A percentile compares a stretch with the other conserved stretches of the same genome.
Conservation (phyloP, 2,888 invertebrate genomes). For the Trichopria drosophilae region DNA sequence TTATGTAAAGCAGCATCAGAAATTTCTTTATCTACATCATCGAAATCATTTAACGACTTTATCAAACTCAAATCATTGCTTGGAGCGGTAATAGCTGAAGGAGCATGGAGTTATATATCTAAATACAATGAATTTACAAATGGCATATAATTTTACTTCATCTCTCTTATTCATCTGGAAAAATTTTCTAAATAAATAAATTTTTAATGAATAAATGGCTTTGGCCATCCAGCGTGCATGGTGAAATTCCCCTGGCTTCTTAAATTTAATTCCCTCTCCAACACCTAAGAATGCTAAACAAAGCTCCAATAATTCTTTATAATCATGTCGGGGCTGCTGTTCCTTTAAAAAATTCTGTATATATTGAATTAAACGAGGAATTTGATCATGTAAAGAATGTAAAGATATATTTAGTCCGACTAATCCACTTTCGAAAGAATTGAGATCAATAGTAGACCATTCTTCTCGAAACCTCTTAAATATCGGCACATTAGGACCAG, state of each 20-base stretch:
- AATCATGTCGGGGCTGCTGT: constrained; percentile 34
- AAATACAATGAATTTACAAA: constrained; percentile 34
- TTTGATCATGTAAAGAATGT: constrained; percentile 1
- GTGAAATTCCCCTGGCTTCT: constrained; percentile 36
- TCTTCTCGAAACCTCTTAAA: constrained; percentile 30
- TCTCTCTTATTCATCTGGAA: constrained; percentile 25
- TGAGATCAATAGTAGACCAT: constrained; percentile 25
- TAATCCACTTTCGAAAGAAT: constrained; percentile 18
- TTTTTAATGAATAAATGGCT: constrained; percentile 39
- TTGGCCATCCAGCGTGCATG: constrained; percentile 44
- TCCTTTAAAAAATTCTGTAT: constrained; percentile 6
- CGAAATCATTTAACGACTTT: constrained; percentile 25
- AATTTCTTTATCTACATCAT: constrained; percentile 18
- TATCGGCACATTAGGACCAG: constrained; percentile 30
- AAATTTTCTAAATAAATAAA: constrained; percentile 35
- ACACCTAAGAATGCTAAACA: constrained; percentile 33
- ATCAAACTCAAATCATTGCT: constrained; percentile 30
- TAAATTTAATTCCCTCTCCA: constrained; percentile 20
- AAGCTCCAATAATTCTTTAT: constrained; percentile 39
- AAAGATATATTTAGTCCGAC: neutral
- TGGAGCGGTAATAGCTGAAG: constrained; percentile 25
- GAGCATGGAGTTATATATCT: constrained; percentile 27
- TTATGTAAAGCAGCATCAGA: constrained; percentile 5
- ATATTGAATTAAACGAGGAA: constrained; percentile 4
- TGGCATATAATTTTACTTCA: constrained; percentile 17